A percentile compares a stretch with the other conserved stretches of the same genome.
phyloP scores from a whole-genome alignment of 1,140 invertebrate genomes.

The Drosophila virilis region DNA sequence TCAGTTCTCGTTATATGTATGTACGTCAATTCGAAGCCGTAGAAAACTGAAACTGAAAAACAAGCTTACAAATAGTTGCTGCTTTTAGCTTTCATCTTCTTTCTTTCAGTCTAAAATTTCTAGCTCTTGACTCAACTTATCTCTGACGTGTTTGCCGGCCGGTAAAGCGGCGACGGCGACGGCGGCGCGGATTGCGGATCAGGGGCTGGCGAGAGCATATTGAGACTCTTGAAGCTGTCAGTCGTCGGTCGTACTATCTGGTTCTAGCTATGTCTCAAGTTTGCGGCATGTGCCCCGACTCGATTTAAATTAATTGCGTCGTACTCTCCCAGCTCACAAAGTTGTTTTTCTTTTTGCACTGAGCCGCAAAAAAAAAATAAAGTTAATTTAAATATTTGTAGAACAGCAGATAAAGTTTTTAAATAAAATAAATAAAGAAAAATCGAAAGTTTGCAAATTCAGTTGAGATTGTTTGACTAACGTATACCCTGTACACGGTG shows the following conservation, averaged over 20 bases:
- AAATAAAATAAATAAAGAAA: conserved; percentile 5
- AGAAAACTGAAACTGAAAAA: conserved; percentile 50
- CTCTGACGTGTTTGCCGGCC: conserved; percentile 49
- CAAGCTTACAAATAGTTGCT: conserved; percentile 43
- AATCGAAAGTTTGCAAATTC: conserved; percentile 28
- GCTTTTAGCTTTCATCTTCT: conserved; percentile 21
- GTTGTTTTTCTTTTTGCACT: conserved; percentile 9
- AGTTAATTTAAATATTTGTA: conserved; percentile 41
- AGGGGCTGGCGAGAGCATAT: neutral
- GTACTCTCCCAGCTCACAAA: conserved; percentile 19
- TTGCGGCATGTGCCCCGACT: conserved; percentile 10
- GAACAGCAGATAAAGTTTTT: conserved; percentile 1
- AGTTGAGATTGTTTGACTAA: neutral
- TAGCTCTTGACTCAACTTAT: conserved; percentile 34
- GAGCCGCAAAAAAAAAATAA: neutral
- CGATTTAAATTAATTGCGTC: conserved; percentile 54
- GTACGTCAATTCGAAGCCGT: conserved; percentile 46
- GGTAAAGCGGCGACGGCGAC: conserved; percentile 20
- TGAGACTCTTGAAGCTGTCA: conserved; percentile 17
- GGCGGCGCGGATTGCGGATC: neutral
- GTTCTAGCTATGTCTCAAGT: conserved; percentile 16
- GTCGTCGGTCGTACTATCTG: conserved; percentile 18
- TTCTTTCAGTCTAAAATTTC: conserved; percentile 7
- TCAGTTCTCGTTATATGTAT: conserved; percentile 18
- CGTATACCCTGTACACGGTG: too few species aligned